Percentiles rank a stretch among this genome's conserved stretches.
phyloP scores from a whole-genome alignment of 1,140 invertebrate species.

The Drosophila cardini region DNA sequence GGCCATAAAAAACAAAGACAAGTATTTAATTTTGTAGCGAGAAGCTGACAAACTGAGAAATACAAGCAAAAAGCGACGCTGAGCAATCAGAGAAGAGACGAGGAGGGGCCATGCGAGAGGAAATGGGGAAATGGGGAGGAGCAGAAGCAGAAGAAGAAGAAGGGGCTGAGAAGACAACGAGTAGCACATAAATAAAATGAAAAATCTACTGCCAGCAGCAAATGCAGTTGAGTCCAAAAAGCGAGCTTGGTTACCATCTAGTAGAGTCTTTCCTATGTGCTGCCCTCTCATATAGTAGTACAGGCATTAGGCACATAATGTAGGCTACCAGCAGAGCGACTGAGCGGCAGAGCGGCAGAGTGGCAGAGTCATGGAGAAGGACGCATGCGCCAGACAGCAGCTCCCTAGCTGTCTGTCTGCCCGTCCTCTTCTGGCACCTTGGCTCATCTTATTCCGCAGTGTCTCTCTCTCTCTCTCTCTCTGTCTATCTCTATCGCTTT shows the following conservation, averaged over 20 bases:
- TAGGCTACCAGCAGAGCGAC: conserved; percentile 58
- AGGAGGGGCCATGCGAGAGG: not conserved
- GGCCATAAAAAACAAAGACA: conserved; percentile 72
- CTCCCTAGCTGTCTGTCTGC: conserved; percentile 48
- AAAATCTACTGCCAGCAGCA: conserved; percentile 79
- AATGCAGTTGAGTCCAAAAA: conserved; percentile 68
- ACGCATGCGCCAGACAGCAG: conserved; percentile 52
- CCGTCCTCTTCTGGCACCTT: conserved; percentile 57
- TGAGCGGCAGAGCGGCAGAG: not conserved
- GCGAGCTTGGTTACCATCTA: conserved; percentile 59
- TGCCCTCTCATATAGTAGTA: conserved; percentile 23
- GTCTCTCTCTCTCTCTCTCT: not conserved
- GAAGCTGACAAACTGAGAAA: conserved; percentile 78
- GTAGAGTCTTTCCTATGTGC: conserved; percentile 30
- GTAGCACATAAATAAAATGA: conserved; percentile 82
- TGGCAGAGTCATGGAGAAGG: conserved; percentile 21
- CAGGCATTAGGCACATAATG: conserved; percentile 75
- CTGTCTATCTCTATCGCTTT: conserved; percentile 1
- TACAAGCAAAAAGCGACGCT: conserved; percentile 53
- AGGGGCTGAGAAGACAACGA: conserved; percentile 7
- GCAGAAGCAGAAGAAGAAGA: not conserved
- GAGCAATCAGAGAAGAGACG: conserved; percentile 45
- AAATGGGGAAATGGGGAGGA: not conserved
- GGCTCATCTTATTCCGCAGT: not conserved
- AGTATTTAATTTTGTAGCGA: conserved; percentile 82